These are phyloP conservation scores for Diaphora mendica DNA, from an alignment of 2,888 invertebrate genomes.

Conservation along the genomic window DNA sequence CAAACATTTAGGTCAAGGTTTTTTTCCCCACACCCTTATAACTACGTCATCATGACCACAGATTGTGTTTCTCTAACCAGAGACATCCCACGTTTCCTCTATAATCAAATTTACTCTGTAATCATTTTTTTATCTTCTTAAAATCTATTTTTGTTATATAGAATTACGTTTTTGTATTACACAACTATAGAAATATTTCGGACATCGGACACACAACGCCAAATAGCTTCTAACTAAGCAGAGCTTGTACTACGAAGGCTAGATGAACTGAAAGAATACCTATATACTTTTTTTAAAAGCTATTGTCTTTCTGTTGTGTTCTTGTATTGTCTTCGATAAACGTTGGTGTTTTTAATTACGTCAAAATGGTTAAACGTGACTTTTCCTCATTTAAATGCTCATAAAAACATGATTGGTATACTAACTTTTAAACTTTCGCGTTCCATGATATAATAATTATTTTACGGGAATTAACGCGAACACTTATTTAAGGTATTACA, in stretches of 20 bases:
- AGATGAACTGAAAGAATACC: too few species aligned
- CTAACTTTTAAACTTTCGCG: too few species aligned
- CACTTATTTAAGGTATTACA: too few species aligned
- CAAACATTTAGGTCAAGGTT: slow-evolving; percentile 10
- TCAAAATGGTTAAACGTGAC: background rate
- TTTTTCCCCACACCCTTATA: background rate
- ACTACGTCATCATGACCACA: slow-evolving; percentile 2
- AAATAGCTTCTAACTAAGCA: too few species aligned
- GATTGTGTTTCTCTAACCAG: background rate
- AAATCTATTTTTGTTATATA: background rate
- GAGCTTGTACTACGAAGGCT: too few species aligned
- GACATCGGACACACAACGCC: too few species aligned
- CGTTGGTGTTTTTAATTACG: background rate
- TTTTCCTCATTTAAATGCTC: background rate
- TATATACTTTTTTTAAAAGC: too few species aligned
- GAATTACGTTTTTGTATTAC: background rate
- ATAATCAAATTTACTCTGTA: slow-evolving; percentile 23
- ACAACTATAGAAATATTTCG: too few species aligned
- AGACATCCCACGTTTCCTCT: slow-evolving; percentile 1
- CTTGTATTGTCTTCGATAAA: too few species aligned
- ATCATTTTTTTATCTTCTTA: slow-evolving; percentile 23
- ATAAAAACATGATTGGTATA: too few species aligned
- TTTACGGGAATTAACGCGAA: too few species aligned
- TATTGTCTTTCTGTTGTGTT: background rate
- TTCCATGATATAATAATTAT: too few species aligned